Evolutionary conservation across 1,140 invertebrate species (phyloP), one percentile per base, ranked within the genome.

Genomic region (Popillia japonica): DNA sequence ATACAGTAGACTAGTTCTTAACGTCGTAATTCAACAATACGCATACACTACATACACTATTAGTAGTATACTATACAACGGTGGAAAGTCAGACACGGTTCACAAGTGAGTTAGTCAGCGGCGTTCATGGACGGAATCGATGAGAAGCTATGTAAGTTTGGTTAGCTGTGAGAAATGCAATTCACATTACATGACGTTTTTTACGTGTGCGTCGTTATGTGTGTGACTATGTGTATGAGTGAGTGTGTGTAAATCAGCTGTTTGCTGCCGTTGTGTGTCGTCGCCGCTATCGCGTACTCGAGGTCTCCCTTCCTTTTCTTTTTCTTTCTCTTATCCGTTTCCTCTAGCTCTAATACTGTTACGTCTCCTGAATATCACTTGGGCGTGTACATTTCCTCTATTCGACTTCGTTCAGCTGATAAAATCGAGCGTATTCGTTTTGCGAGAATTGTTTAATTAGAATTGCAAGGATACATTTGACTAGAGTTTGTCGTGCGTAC

Each of bases 101-200:
- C 61, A 68, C 22, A 68, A 20, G 20, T 68, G 22, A 68, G 61
- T 68, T 17, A 68, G 22, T 68, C 61, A 68, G 20, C 22, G 10
- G 61, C 61, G 61, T 68, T 68, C 61, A 34, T 34, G 61, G 61
- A 34, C 17, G 27, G 27, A 23, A 68, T 68, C 11, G 22, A 68
- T 22, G 61, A 68, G 61, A 68, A 68, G 61, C 61, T 9, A 68
- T 10, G 22, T 14, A 17, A 68, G 17, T 22, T 22, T 68, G n/a
- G 61, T 34, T 68, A 68, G 61, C 61, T 22, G 61, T 68, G 61
- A 68, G 61, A 68, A 68, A 68, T 68, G 61, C 61, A 68, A 68
- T 68, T 68, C 61, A 68, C 61, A 68, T 68, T 68, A 68, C 27
- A 68, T 27, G 61, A 27, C 61, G 61, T 27, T 68, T 68, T 68